Base-by-base conservation (phyloP, 2,888 invertebrate species). In the Rhagophthalmus giganteus region DNA sequence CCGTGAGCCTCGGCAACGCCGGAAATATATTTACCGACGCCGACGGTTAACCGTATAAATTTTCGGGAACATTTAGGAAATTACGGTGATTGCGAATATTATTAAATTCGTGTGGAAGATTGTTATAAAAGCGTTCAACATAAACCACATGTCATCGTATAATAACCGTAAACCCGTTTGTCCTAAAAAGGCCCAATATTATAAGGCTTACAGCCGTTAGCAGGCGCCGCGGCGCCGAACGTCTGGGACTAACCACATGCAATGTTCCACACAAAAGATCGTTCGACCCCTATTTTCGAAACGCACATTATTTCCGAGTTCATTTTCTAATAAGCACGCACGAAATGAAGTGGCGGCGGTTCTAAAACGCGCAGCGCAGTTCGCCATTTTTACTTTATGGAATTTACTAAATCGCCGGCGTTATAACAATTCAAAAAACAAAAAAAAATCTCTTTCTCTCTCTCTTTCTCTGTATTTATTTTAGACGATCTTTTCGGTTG, bases 221-320 rank as follows among this genome's bases (percentile, higher is more conserved):
- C 46, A 58, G 62, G 60, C 58, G 61, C 61, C 60, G 41, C 59
- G 61, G 59, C 58, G 65, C 50, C 60, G 57, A 62, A 57, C 63
- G 61, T 62, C 63, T 61, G 60, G 54, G 45, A 55, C 54, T 54
- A 59, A 61, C 57, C 56, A 58, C 61, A 61, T 62, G 60, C 59
- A 62, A 61, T 57, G 55, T 58, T 56, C 59, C 53, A 54, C 55
- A 55, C 51, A 57, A 53, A 52, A 48, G 45, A 38, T 45, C 42
- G 31, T 37, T 40, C 51, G 40, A 53, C 49, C 49, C 49, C 34
- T 33, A 20, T 45, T 44, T 55, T 52, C 45, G 34, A 44, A 50
- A 41, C 28, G 20, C 49, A 12, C 16, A 25, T 24, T 38, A 34
- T 33, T 39, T 40, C 25, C 25, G 13, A 37, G 25, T 37, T 37